Percentiles rank a stretch among this genome's conserved stretches.
Evolutionary conservation across 2,797 vertebrate species (phyloP).

Genomic region (Pantherophis alleghaniensis): DNA sequence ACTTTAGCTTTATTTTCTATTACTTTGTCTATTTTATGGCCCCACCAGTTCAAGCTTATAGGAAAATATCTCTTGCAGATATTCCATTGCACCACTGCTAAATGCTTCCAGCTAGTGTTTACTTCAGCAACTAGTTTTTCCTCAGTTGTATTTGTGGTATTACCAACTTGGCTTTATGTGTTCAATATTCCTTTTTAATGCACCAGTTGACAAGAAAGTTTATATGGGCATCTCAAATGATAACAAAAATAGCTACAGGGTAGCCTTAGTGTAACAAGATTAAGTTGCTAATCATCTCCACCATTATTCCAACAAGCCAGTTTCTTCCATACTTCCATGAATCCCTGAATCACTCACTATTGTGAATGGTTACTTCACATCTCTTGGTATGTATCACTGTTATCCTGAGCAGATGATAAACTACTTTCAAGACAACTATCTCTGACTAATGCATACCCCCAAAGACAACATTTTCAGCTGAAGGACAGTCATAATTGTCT

Average conservation of each 20-base stretch:
- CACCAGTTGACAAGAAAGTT: neutral
- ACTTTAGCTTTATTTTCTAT: neutral
- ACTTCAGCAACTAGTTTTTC: neutral
- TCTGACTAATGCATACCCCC: neutral
- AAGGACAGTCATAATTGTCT: neutral
- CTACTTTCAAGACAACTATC: neutral
- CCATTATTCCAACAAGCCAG: neutral
- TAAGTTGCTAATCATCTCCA: neutral
- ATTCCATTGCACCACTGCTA: neutral
- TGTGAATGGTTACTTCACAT: neutral
- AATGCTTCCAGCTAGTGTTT: neutral
- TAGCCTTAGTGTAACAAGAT: neutral
- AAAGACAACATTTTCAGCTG: neutral
- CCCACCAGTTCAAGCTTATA: neutral
- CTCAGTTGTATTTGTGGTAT: neutral
- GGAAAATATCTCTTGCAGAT: neutral
- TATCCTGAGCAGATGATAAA: neutral
- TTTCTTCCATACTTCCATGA: neutral
- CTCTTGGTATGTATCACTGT: neutral
- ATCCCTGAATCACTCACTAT: neutral
- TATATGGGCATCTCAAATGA: neutral
- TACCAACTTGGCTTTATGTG: neutral
- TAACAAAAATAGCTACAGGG: neutral
- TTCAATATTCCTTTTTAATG: neutral
- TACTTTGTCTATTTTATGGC: neutral